Base-by-base conservation (phyloP, 1,140 invertebrate species). In the Ceratosolen fusciceps region DNA sequence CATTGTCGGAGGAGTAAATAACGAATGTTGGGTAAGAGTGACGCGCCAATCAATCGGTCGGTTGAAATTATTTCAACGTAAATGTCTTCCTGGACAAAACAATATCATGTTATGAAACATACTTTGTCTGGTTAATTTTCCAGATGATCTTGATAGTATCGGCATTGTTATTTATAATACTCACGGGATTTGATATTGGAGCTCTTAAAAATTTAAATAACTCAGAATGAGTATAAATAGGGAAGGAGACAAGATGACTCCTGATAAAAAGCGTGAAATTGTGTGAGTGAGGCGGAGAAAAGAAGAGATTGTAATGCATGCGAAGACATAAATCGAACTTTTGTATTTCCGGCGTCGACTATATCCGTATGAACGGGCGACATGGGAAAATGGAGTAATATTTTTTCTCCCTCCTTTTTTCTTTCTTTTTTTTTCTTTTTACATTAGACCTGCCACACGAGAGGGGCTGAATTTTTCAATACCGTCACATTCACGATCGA, bases 241-340 rank as follows among this genome's bases (percentile, higher is more conserved):
- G 62, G 49, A 67, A 39, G 16, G 37, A 43, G 19, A 67, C 37
- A 62, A 43, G 19, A 67, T n/a, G 34, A 34, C 29, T 43, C 5
- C 34, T 39, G 54, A 71, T 60, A 68, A 68, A 76, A 72, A 56
- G 52, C 37, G 47, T 62, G 72, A 83, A 79, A 71, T 62, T 79
- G 77, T 60, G 81, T 58, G 76, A 81, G 75, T 82, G 65, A 81
- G 70, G 76, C 21, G 52, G 78, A 67, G 80, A 68, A 70, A 75
- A 77, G 43, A 54, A 68, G 80, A 82, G 82, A 83, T 81, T 82
- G 82, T 83, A 84, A 85, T 76, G 75, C 74, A 83, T 81, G 74
- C 67, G 39, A 74, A 80, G 81, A 84, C 85, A 88, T 88, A 89
- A 89, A 89, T 89, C 86, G 87, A 88, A 88, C 84, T 88, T 88